phyloP scores from a whole-genome alignment of 2,113 vertebrate genomes.

The Chaenocephalus aceratus region DNA sequence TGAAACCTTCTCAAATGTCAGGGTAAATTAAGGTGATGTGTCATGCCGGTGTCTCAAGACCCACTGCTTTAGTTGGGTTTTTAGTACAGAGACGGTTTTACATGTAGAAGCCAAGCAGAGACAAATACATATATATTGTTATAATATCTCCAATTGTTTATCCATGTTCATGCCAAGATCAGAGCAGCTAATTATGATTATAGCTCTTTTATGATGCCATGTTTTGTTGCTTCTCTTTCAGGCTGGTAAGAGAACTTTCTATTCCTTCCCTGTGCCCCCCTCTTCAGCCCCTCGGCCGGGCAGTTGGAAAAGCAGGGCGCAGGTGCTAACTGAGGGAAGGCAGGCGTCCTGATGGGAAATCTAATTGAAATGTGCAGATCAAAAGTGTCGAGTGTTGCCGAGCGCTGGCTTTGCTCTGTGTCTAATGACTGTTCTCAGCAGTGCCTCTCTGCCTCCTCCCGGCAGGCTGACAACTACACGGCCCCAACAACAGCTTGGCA shows the following conservation, averaged over 20 bases:
- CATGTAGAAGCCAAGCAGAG: constrained; percentile 28
- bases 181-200: constrained; percentile 18
- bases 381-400: constrained; percentile 77
- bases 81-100: too few species aligned
- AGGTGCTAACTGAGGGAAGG: constrained; percentile 81
- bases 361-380: constrained; percentile 86
- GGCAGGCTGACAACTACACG: constrained; percentile 70
- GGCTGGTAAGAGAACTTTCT: constrained; percentile 9
- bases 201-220: constrained; percentile 9
- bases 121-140: constrained; percentile 1
- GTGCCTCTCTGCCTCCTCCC: constrained; percentile 63
- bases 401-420: constrained; percentile 70
- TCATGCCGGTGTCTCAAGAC: constrained; percentile 35
- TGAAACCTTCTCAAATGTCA: constrained; percentile 57
- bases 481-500: constrained; percentile 74
- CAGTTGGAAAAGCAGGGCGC: constrained; percentile 62
- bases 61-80: constrained; percentile 7
- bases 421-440: constrained; percentile 79
- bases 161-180: neutral
- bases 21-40: constrained; percentile 50
- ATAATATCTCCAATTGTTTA: neutral
- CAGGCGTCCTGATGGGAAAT: constrained; percentile 83
- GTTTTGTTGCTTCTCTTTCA: constrained; percentile 39
- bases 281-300: constrained; percentile 27
- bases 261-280: constrained; percentile 38